Base-by-base conservation (phyloP, 2,888 invertebrate species). In the Yponomeuta plumbellus region DNA sequence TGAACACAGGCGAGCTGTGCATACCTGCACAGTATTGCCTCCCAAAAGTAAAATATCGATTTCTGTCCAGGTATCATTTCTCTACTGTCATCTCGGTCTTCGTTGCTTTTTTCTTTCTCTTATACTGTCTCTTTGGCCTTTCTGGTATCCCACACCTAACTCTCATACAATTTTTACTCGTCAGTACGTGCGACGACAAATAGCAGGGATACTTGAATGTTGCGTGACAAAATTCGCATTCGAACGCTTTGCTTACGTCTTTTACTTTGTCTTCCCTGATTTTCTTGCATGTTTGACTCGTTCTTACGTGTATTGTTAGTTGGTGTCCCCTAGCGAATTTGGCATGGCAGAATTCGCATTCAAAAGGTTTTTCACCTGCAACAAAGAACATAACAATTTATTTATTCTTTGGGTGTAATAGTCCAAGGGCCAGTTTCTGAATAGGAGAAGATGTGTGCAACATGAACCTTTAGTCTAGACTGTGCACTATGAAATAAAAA, bases 321-420 rank as follows among this genome's bases (percentile, higher is more conserved):
- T 86, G 87, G 44, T 0, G 58, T 52, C 22, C 69, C 5, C 67
- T 71, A 8, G 70, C 52, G 68, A 77, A 85, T 22, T 71, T 74
- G 10, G 23, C 64, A 1, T 73, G 64, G 62, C 87, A 88, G 52
- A 74, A 70, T 20, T 77, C 71, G 58, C 88, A 88, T 61, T 73
- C 22, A 66, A 69, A 80, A 2, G 71, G 73, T 59, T 69, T 78
- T 65, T 79, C 76, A 64, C 69, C 87, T 87, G 80, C 66, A 84
- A 83, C 10, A 52, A 17, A 13, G 17, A 17, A 52, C 13, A n/a
- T n/a, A 17, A 52, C 1, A 17, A 52, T 52, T 52, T 34, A 1
- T 8, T 34, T 34, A n/a, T n/a, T n/a, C n/a, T n/a, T n/a, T n/a
- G n/a, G n/a, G n/a, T n/a, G n/a, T n/a, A n/a, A n/a, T n/a, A n/a